Evolutionary conservation across 1,140 invertebrate species (phyloP), one percentile per base, ranked within the genome.

Genomic region (Saccostrea cuccullata): DNA sequence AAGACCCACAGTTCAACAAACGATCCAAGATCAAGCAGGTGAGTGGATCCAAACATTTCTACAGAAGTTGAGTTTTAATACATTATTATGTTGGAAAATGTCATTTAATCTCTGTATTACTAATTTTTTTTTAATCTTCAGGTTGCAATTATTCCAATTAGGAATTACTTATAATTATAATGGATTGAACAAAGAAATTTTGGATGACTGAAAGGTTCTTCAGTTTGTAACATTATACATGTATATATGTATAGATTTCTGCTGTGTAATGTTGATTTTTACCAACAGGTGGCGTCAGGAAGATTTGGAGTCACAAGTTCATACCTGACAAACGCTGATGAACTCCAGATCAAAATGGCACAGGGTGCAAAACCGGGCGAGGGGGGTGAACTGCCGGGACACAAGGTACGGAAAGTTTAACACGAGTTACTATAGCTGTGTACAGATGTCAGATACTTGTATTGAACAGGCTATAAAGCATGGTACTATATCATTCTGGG

Each of bases 241-340:
- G 6, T 47, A 5, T 47, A 36, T 36, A 6, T 9, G 0, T 47
- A 47, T 0, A 47, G 47, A 47, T 47, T 47, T 47, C 47, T 47
- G 47, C 6, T 47, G 47, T 47, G 47, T 47, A 47, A 47, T 47
- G 47, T 9, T 47, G 47, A 47, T 47, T 3, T 47, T 47, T 1
- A 67, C 88, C n/a, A 89, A 11, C 97, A 99, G 96, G 98, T 99
- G 56, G 99, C 99, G 9, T 99, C 98, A 60, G 99, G 99, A 26
- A 96, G 99, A 84, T 99, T 99, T 96, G 99, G 99, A 26, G 99
- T 99, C 0, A 99, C 98, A 0, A 98, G 98, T 64, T 97, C 98
- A 0, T 99, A 99, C 94, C 95, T 99, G 55, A 98, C 98, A 12
- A 98, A 99, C 96, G 98, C 99, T 20, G 94, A 95, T 92, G 95